A percentile compares a stretch with the other conserved stretches of the same genome.
Evolutionary conservation across 2,888 invertebrate species (phyloP).

Genomic region (Apoda limacodes): DNA sequence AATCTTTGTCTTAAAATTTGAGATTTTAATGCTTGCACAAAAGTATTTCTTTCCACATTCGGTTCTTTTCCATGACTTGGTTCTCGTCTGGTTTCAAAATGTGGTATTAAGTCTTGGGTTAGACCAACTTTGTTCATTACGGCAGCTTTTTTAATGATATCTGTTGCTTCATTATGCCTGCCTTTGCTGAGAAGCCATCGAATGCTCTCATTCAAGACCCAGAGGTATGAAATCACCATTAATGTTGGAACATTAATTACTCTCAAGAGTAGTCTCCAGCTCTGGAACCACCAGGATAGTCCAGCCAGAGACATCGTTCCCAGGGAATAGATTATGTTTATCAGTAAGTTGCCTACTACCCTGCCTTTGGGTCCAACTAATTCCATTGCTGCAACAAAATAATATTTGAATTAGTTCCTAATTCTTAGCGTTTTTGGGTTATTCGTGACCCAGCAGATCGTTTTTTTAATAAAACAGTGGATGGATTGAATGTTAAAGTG

Average conservation of each 20-base stretch:
- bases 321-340: slow-evolving; percentile 77
- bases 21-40: too few relatives aligned
- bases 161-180: slow-evolving; percentile 72
- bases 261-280: slow-evolving; percentile 77
- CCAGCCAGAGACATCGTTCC: slow-evolving; percentile 78
- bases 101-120: slow-evolving; percentile 45
- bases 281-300: slow-evolving; percentile 75
- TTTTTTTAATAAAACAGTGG: too few relatives aligned
- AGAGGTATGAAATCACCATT: slow-evolving; percentile 74
- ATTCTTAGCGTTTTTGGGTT: too few relatives aligned
- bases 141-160: slow-evolving; percentile 74
- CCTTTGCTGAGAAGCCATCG: slow-evolving; percentile 82
- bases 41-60: slow-evolving; percentile 19
- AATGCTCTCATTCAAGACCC: slow-evolving; percentile 79
- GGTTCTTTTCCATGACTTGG: slow-evolving; percentile 7
- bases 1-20: too few relatives aligned
- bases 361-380: slow-evolving; percentile 81
- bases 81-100: slow-evolving; percentile 26
- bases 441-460: too few relatives aligned
- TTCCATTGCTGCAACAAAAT: slow-evolving; percentile 75
- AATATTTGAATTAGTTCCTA: slow-evolving; percentile 5
- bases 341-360: slow-evolving; percentile 78
- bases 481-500: not conserved
- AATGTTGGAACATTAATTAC: slow-evolving; percentile 78
- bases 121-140: slow-evolving; percentile 70